Evolutionary conservation across 1,140 invertebrate species (phyloP), one percentile per base, ranked within the genome.

Genomic region (Lordiphosa mommai): DNA sequence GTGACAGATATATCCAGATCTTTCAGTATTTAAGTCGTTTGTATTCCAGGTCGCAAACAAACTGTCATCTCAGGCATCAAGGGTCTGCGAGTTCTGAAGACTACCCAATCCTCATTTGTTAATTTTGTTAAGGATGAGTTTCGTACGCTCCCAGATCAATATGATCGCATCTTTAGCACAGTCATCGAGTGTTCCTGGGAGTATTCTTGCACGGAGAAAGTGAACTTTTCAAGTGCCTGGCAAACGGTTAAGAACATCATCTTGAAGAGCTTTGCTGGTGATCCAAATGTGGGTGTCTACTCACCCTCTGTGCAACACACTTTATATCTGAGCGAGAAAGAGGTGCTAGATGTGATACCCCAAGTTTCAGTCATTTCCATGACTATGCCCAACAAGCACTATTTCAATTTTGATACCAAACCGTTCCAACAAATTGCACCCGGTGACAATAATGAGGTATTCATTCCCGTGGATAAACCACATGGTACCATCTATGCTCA

Each of bases 381-480:
- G 91, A 90, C 90, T 48, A 93, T 95, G 92, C 94, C 94, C 0
- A 95, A 95, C 79, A 94, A 94, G 70, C 94, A 95, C 87, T 95
- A 95, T 76, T 92, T 93, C 61, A 92, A 92, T 48, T 90, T 95
- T 10, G 94, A 95, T 80, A 90, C 94, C 30, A 92, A 92, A 13
- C 93, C 93, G 61, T 95, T 95, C 87, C 89, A 91, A 2, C 91
- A 91, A 12, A 73, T 94, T 8, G 91, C 91, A 2, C 90, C 92
- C 3, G 91, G 91, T 0, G 90, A 91, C 12, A 92, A 92, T 37
- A 92, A 93, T 66, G 92, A 93, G 58, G 94, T 95, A 9, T 94
- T 94, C 71, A 90, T 94, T 17, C 94, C 94, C 5, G 90, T 92
- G 10, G 94, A 95, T 77, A 94, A 94, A 66, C 94, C 94, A 0